phyloP scores from a whole-genome alignment of 2,797 vertebrate species.

The Micrastur ruficollis region DNA sequence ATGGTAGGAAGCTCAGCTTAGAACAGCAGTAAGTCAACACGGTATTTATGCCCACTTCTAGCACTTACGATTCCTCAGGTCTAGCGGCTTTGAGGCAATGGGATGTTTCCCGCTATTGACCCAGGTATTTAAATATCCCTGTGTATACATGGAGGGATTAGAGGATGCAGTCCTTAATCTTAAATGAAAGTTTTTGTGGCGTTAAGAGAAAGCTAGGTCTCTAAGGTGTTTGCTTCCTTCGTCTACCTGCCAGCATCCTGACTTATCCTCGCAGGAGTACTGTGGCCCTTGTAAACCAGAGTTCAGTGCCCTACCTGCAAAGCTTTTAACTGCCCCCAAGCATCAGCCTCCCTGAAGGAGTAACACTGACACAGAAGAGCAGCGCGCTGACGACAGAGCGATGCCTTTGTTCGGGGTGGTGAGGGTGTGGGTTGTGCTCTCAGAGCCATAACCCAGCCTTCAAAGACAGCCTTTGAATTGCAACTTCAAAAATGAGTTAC shows the following conservation, averaged over 20 bases:
- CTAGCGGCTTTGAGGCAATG: neutral
- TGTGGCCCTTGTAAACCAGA: neutral
- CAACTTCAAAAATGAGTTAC: neutral
- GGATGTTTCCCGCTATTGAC: neutral
- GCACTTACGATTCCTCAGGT: rapidly evolving
- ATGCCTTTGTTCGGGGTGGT: neutral
- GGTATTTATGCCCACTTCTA: neutral
- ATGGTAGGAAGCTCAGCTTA: neutral
- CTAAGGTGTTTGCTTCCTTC: neutral
- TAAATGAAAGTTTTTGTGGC: neutral
- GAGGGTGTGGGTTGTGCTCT: neutral
- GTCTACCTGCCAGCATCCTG: neutral
- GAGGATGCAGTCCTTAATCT: neutral
- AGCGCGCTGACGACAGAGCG: neutral
- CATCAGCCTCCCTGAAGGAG: neutral
- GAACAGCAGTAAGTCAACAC: neutral
- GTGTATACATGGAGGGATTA: neutral
- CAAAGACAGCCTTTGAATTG: neutral
- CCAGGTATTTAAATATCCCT: neutral
- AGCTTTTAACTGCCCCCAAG: neutral
- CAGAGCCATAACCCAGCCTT: neutral
- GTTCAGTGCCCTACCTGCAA: neutral
- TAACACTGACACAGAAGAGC: neutral
- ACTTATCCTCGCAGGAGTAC: neutral
- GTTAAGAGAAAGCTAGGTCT: neutral